Conservation (phyloP, 2,797 vertebrate species). For the Galaxias olidus region DNA sequence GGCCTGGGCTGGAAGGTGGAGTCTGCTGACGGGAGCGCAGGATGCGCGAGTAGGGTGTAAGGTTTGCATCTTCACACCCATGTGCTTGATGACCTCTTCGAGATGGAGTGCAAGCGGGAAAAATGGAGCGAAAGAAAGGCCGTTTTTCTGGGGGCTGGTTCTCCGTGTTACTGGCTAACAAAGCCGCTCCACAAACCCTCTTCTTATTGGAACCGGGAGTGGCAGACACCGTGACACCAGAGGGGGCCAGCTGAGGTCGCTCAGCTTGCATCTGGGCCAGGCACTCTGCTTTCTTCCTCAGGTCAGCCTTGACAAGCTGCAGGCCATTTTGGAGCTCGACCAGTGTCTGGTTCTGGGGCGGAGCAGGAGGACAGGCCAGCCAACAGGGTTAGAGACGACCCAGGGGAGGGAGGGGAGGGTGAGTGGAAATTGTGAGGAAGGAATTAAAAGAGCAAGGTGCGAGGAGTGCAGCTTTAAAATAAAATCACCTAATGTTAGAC, state of each 20-base stretch:
- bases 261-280: conserved; percentile 78
- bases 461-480: conserved; percentile 7
- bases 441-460: background rate
- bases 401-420: background rate
- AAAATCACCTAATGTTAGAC: conserved; percentile 40
- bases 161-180: conserved; percentile 68
- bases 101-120: conserved; percentile 41
- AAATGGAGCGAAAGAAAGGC: conserved; percentile 67
- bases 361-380: conserved; percentile 51
- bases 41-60: conserved; percentile 76
- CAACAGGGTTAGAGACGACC: conserved; percentile 55
- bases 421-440: background rate
- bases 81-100: conserved; percentile 48
- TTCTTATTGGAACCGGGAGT: conserved; percentile 75
- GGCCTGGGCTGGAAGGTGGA: conserved; percentile 64
- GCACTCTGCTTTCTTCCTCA: conserved; percentile 83
- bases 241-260: conserved; percentile 33
- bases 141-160: conserved; percentile 87
- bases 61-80: conserved; percentile 10
- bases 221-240: conserved; percentile 1
- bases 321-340: conserved; percentile 94
- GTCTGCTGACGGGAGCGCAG: conserved; percentile 77
- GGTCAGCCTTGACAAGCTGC: conserved; percentile 89
- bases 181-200: conserved; percentile 69
- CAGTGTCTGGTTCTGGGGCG: conserved; percentile 85